Evolutionary conservation across 2,797 vertebrate species (phyloP).

Genomic region (Salmo trutta): DNA sequence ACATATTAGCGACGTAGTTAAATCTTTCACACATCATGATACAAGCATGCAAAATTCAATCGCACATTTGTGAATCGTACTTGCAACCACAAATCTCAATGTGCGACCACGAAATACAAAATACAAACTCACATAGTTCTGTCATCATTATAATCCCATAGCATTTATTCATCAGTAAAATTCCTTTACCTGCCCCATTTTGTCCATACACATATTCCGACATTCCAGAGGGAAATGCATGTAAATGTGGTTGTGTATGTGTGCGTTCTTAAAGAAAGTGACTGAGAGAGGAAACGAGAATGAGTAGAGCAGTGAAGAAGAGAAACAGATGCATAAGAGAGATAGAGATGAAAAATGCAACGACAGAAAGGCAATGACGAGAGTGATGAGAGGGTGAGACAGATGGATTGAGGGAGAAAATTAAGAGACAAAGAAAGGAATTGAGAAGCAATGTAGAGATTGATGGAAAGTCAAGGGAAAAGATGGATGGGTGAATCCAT

Average conservation of each 20-base stretch:
- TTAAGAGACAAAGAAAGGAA: conserved; percentile 57
- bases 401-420: conserved; percentile 61
- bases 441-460: conserved; percentile 67
- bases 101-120: too few relatives aligned
- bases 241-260: conserved; percentile 2
- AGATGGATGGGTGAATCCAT: conserved; percentile 30
- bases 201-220: too few relatives aligned
- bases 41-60: too few relatives aligned
- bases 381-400: conserved; percentile 48
- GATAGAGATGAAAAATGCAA: conserved; percentile 40
- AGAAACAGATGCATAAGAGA: not conserved
- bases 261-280: not conserved
- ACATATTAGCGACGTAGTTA: too few relatives aligned
- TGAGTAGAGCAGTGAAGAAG: not conserved
- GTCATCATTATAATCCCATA: too few relatives aligned
- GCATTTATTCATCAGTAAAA: too few relatives aligned
- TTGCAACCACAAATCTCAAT: too few relatives aligned
- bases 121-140: too few relatives aligned
- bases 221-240: not conserved
- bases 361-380: conserved; percentile 24
- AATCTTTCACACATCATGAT: too few relatives aligned
- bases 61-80: too few relatives aligned
- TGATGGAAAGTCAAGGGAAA: conserved; percentile 42
- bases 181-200: too few relatives aligned
- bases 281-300: not conserved